A percentile compares a stretch with the other conserved stretches of the same genome.
phyloP scores from a whole-genome alignment of 2,113 vertebrate genomes.

The Varanus salvator region DNA sequence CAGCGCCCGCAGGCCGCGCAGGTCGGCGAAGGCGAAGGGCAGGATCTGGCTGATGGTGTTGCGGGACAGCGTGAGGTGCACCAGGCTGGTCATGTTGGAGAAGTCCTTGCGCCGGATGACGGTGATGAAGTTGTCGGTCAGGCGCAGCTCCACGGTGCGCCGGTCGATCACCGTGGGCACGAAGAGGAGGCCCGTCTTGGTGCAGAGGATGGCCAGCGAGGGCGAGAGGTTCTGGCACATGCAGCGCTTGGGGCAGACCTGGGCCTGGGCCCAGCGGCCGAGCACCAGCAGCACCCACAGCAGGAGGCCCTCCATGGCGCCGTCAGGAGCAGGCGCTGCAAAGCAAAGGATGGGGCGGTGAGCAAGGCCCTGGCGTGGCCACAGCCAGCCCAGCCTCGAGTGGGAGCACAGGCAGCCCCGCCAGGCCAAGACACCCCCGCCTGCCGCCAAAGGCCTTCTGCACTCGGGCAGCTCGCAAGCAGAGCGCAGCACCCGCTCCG shows the following conservation, averaged over 20 bases:
- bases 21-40: constrained; percentile 86
- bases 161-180: constrained; percentile 92
- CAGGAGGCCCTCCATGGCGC: constrained; percentile 85
- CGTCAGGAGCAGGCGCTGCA: constrained; percentile 51
- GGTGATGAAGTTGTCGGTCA: constrained; percentile 96
- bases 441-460: neutral
- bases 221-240: constrained; percentile 94
- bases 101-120: constrained; percentile 90
- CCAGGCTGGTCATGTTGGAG: constrained; percentile 95
- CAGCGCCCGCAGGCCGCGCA: constrained; percentile 87
- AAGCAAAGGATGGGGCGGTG: neutral
- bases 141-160: constrained; percentile 91
- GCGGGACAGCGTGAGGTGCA: constrained; percentile 93
- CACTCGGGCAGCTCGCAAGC: neutral
- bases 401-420: neutral
- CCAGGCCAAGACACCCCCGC: too few relatives aligned
- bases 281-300: constrained; percentile 86
- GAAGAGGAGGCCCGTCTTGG: constrained; percentile 91
- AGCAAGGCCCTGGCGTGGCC: too few relatives aligned
- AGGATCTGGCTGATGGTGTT: constrained; percentile 94
- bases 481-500: too few relatives aligned
- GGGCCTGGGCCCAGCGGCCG: constrained; percentile 80
- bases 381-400: neutral
- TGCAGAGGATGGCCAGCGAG: constrained; percentile 91
- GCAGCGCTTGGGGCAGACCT: constrained; percentile 89